phyloP scores from a whole-genome alignment of 1,140 invertebrate genomes.

The Gonatopus flavifemur region DNA sequence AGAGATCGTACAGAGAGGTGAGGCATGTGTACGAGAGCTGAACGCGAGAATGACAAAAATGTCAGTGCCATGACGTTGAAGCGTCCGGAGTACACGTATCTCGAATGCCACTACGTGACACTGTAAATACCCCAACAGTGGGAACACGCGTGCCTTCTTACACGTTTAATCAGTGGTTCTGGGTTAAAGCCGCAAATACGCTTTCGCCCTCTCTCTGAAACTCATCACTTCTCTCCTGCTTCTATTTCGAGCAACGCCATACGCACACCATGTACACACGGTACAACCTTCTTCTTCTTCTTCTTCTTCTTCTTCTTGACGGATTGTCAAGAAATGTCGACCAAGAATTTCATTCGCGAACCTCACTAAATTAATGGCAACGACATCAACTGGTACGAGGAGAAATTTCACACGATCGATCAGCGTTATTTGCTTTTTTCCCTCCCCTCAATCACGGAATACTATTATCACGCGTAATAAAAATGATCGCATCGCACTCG shows the following conservation, averaged over 20 bases:
- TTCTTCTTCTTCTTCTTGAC: neutral
- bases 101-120: slow-evolving; percentile 19
- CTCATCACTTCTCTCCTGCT: neutral
- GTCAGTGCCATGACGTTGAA: slow-evolving; percentile 9
- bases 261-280: neutral
- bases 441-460: too few relatives aligned
- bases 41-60: slow-evolving; percentile 26
- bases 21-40: neutral
- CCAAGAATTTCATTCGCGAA: neutral
- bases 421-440: too few relatives aligned
- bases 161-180: slow-evolving; percentile 15
- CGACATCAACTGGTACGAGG: too few relatives aligned
- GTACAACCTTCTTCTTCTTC: neutral
- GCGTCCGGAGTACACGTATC: slow-evolving; percentile 15
- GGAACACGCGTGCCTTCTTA: slow-evolving; percentile 12
- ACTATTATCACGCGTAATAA: too few relatives aligned
- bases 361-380: too few relatives aligned
- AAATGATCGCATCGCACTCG: too few relatives aligned
- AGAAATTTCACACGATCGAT: too few relatives aligned
- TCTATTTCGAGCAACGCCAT: slow-evolving; percentile 9
- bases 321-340: neutral
- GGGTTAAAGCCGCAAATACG: slow-evolving; percentile 20
- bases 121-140: slow-evolving; percentile 3
- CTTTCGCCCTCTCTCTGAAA: neutral
- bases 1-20: slow-evolving; percentile 16